These are phyloP conservation scores for Argyresthia albistria DNA, from an alignment of 2,888 invertebrate genomes.

Conservation along the genomic window DNA sequence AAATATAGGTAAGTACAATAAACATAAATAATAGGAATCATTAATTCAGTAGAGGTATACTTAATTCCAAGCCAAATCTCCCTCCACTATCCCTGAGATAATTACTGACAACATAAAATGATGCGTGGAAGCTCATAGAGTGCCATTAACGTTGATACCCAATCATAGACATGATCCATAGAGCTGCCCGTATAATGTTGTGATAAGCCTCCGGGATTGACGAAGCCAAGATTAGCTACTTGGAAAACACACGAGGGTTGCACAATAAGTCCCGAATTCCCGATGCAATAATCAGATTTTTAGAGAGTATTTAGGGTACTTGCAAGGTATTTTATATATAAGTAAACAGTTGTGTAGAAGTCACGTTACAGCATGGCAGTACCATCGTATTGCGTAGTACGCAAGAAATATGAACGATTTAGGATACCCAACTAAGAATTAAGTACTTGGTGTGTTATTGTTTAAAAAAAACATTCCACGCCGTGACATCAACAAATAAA, in stretches of 20 bases:
- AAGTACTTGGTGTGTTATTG: too few relatives aligned
- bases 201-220: slow-evolving; percentile 19
- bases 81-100: neutral
- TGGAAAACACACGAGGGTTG: neutral
- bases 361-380: neutral
- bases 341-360: too few relatives aligned
- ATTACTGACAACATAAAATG: slow-evolving; percentile 1
- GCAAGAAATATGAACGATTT: neutral
- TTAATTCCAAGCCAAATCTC: too few relatives aligned
- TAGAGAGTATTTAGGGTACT: too few relatives aligned
- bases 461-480: too few relatives aligned
- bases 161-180: slow-evolving; percentile 42
- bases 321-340: too few relatives aligned
- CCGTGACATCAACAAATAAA: too few relatives aligned
- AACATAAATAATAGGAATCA: too few relatives aligned
- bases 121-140: slow-evolving; percentile 22
- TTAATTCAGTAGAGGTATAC: too few relatives aligned
- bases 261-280: too few relatives aligned
- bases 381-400: neutral
- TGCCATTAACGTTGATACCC: slow-evolving; percentile 56
- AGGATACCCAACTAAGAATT: neutral
- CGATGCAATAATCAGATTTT: too few relatives aligned
- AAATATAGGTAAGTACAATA: too few relatives aligned
- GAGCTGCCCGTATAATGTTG: slow-evolving; percentile 6
- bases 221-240: slow-evolving; percentile 42